These are phyloP conservation scores for Drosophila pseudoobscura DNA, from an alignment of 1,140 invertebrate genomes.

Conservation along the genomic window DNA sequence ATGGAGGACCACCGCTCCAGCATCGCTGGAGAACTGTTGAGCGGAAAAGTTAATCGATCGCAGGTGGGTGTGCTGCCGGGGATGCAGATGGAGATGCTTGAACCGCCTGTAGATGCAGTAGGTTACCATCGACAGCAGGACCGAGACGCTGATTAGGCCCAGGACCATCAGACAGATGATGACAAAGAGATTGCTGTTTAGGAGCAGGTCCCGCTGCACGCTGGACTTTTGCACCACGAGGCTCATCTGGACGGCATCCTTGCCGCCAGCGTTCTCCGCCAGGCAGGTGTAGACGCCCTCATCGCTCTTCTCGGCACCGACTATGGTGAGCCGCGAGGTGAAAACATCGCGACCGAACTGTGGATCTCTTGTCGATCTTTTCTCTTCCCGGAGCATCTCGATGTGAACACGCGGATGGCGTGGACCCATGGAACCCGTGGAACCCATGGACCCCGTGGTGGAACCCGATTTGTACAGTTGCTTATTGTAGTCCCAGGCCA, in stretches of 20 bases:
- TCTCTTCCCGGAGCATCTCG: slow-evolving; percentile 55
- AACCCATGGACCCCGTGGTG: background rate
- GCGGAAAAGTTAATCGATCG: slow-evolving; percentile 34
- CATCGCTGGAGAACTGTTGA: slow-evolving; percentile 18
- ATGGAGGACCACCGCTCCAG: background rate
- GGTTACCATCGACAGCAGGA: slow-evolving; percentile 56
- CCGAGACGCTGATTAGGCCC: slow-evolving; percentile 57
- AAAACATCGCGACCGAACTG: slow-evolving; percentile 55
- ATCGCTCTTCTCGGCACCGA: slow-evolving; percentile 88
- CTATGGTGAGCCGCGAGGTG: slow-evolving; percentile 88
- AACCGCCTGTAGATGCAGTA: slow-evolving; percentile 67
- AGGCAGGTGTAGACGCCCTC: slow-evolving; percentile 93
- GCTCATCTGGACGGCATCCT: slow-evolving; percentile 86
- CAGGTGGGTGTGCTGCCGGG: slow-evolving; percentile 26
- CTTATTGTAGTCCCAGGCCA: slow-evolving; percentile 89
- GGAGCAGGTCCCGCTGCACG: slow-evolving; percentile 10
- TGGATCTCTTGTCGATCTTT: slow-evolving; percentile 19
- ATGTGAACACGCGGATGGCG: slow-evolving; percentile 59
- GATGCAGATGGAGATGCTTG: slow-evolving; percentile 43
- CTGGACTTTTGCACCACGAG: slow-evolving; percentile 47
- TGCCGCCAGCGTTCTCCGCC: slow-evolving; percentile 92
- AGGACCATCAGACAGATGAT: slow-evolving; percentile 60
- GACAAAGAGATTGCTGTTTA: slow-evolving; percentile 51
- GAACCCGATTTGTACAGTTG: slow-evolving; percentile 38
- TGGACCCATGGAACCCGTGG: background rate